Conservation (phyloP, 2,888 invertebrate species). For the Euplagia quadripunctaria region DNA sequence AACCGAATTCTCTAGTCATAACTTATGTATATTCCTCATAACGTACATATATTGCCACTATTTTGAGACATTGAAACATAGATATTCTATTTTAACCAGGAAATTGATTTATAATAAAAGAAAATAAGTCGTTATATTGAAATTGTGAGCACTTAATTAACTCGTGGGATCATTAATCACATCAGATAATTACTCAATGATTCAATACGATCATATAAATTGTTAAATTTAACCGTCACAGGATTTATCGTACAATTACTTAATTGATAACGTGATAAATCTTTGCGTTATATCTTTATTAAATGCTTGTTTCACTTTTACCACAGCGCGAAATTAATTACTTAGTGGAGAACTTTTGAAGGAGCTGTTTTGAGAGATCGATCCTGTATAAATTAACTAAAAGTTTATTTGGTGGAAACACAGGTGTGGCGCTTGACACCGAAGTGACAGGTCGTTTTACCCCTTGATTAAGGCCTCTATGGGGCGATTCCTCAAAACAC, state of each 20-base stretch:
- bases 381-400: neutral
- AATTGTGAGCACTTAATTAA: neutral
- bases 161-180: neutral
- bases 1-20: neutral
- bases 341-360: neutral
- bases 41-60: neutral
- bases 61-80: constrained; percentile 6
- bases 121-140: neutral
- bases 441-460: too few relatives aligned
- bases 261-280: neutral
- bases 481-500: too few relatives aligned
- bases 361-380: neutral
- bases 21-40: neutral
- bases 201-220: neutral
- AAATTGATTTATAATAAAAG: neutral
- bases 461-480: too few relatives aligned
- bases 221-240: neutral
- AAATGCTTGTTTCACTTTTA: neutral
- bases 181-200: too few relatives aligned
- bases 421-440: too few relatives aligned
- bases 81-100: neutral
- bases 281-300: neutral
- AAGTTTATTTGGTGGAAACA: too few relatives aligned
- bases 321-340: neutral
- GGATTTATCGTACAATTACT: neutral